phyloP scores from a whole-genome alignment of 2,113 vertebrate species.

The Dicaeum eximium region DNA sequence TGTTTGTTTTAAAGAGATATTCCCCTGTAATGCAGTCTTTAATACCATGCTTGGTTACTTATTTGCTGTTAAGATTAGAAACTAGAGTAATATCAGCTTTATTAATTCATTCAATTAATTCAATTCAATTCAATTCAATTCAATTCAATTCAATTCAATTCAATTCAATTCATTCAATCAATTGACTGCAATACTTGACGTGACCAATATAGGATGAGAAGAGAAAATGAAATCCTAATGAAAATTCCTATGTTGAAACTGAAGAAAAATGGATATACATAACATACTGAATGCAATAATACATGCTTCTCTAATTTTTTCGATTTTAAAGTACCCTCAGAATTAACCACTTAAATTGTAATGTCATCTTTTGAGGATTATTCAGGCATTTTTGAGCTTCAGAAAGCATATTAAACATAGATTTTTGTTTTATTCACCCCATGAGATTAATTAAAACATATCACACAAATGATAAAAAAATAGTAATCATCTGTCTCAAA shows the following conservation, averaged over 20 bases:
- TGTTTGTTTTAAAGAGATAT: conserved; percentile 18
- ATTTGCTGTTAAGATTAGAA: not conserved
- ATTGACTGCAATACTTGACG: not conserved
- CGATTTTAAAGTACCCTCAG: not conserved
- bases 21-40: not conserved
- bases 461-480: not conserved
- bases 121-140: too few relatives aligned
- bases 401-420: not conserved
- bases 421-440: not conserved
- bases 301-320: not conserved
- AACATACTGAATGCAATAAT: not conserved
- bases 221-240: not conserved
- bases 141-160: too few relatives aligned
- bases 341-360: not conserved
- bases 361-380: not conserved
- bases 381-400: not conserved
- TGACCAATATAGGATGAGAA: not conserved
- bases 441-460: not conserved
- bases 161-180: too few relatives aligned
- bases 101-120: not conserved
- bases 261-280: not conserved
- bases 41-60: not conserved
- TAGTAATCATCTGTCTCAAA: not conserved
- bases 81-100: not conserved
- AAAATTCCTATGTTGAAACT: not conserved